Percentiles rank a stretch among this genome's conserved stretches.
Conservation (phyloP, 2,113 vertebrate genomes). For the Donacobius atricapilla region DNA sequence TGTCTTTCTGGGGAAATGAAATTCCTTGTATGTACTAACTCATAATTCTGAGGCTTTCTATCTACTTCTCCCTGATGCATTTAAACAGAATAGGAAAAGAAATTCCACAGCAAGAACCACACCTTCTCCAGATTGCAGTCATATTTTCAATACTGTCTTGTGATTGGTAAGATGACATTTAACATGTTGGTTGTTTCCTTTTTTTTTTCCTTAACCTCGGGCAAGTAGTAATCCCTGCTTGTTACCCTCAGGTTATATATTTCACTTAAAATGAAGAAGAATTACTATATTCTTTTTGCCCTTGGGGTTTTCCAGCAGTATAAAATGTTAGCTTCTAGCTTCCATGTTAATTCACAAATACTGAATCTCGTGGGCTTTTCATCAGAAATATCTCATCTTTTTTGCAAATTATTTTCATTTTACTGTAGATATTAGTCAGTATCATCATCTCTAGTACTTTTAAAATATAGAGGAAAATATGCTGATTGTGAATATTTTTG, state of each 20-base stretch:
- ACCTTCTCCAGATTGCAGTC: not conserved
- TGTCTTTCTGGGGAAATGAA: not conserved
- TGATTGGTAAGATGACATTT: constrained; percentile 1
- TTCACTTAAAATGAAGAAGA: constrained; percentile 27
- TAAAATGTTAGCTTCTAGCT: not conserved
- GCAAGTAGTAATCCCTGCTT: constrained; percentile 42
- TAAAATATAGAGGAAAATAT: not conserved
- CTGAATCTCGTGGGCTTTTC: not conserved
- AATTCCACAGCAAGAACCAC: not conserved
- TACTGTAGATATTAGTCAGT: not conserved
- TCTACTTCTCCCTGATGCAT: not conserved
- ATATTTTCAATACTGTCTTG: constrained; percentile 18
- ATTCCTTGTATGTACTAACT: not conserved
- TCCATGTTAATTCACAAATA: not conserved
- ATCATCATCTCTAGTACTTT: not conserved
- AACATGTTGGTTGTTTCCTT: not conserved
- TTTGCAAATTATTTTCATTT: not conserved
- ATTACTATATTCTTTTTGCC: constrained; percentile 4
- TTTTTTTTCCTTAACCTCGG: not conserved
- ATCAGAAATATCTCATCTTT: not conserved
- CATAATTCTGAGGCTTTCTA: not conserved
- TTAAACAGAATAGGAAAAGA: not conserved
- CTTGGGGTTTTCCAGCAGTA: not conserved
- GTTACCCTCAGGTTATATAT: constrained; percentile 41
- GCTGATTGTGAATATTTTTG: not conserved